Conservation (phyloP, 2,797 vertebrate species). For the Typhlichthys subterraneus region DNA sequence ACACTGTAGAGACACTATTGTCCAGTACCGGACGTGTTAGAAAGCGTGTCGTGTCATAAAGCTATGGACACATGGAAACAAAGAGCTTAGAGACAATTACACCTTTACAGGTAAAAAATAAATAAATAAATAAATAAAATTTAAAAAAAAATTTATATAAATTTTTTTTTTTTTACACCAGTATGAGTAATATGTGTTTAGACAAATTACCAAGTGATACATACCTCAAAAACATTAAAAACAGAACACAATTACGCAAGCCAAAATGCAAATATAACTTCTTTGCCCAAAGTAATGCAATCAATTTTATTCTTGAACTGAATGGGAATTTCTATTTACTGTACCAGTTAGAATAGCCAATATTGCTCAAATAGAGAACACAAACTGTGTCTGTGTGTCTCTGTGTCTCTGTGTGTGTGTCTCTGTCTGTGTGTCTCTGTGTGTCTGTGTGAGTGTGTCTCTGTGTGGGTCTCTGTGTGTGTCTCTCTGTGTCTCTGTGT, state of each 20-base stretch:
- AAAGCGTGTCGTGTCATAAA: too few species aligned
- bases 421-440: too few species aligned
- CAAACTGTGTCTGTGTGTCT: neutral
- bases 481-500: neutral
- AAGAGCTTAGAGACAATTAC: too few species aligned
- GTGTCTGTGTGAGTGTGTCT: constrained; percentile 3
- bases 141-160: too few species aligned
- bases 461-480: neutral
- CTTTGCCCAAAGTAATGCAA: constrained; percentile 37
- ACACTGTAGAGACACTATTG: too few species aligned
- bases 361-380: constrained; percentile 7
- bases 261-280: neutral
- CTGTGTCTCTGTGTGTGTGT: too few species aligned
- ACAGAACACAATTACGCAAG: neutral
- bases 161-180: too few species aligned
- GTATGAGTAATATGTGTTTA: neutral
- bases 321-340: constrained; percentile 11
- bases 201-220: too few species aligned
- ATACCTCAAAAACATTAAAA: neutral
- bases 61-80: too few species aligned
- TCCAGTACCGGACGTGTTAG: too few species aligned
- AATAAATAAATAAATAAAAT: too few species aligned
- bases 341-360: neutral
- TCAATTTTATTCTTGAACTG: neutral
- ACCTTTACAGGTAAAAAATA: too few species aligned